phyloP scores from a whole-genome alignment of 2,113 vertebrate species.

The Catagonus wagneri region DNA sequence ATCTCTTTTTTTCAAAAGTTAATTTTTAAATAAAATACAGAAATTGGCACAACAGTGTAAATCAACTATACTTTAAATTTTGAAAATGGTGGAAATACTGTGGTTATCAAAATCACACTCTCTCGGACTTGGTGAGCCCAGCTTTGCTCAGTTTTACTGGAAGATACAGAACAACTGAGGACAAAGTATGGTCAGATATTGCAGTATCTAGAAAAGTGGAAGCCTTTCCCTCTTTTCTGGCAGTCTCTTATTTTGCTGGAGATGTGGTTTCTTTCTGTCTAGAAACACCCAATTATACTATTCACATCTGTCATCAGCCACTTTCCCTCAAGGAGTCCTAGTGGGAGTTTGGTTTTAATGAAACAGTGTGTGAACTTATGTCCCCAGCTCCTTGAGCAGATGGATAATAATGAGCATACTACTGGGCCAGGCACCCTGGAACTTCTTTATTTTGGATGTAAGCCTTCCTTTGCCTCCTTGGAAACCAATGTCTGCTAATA shows the following conservation, averaged over 20 bases:
- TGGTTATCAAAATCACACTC: neutral
- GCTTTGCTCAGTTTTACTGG: neutral
- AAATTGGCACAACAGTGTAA: too few relatives aligned
- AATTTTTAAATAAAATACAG: conserved; percentile 38
- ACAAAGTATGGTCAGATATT: neutral
- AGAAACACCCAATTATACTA: neutral
- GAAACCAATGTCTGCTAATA: neutral
- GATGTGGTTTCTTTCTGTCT: neutral
- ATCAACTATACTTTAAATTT: too few relatives aligned
- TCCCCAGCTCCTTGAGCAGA: neutral
- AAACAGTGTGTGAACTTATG: neutral
- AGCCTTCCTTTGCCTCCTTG: neutral
- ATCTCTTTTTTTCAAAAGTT: neutral
- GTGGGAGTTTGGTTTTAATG: neutral
- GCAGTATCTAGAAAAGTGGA: neutral
- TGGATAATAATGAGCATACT: neutral
- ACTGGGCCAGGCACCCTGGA: neutral
- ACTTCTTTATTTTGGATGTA: neutral
- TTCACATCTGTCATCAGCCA: neutral
- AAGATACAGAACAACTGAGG: neutral
- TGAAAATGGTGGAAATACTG: neutral
- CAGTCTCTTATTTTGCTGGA: neutral
- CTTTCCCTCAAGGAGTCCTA: neutral
- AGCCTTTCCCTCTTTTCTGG: neutral
- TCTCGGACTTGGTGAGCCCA: neutral